Percentiles rank a stretch among this genome's conserved stretches.
Conservation (phyloP, 2,113 vertebrate genomes). For the Gyps fulvus region DNA sequence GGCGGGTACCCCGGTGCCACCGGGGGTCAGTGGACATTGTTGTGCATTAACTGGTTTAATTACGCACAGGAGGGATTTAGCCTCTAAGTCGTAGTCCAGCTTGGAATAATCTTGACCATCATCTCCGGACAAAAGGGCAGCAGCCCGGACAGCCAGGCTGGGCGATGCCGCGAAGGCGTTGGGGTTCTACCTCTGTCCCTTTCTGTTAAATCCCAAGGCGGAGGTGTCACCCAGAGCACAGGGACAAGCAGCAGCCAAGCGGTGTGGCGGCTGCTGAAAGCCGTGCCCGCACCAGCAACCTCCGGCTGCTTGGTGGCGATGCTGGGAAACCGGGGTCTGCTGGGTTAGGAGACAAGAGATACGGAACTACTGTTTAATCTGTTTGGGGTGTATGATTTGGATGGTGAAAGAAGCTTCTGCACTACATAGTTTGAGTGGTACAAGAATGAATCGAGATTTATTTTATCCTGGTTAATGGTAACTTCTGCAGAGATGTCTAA, state of each 20-base stretch:
- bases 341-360: not conserved
- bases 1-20: not conserved
- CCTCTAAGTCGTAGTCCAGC: not conserved
- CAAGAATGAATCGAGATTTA: not conserved
- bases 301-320: not conserved
- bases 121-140: not conserved
- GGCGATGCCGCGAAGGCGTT: accelerated
- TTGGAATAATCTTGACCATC: not conserved
- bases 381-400: not conserved
- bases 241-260: not conserved
- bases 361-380: accelerated
- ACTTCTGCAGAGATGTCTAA: not conserved
- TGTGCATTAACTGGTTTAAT: not conserved
- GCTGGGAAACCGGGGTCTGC: not conserved
- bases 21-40: not conserved
- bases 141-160: too few species aligned
- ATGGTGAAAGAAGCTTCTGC: not conserved
- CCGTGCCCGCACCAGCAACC: not conserved
- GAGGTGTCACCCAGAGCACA: not conserved
- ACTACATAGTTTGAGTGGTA: not conserved
- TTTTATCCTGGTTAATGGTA: not conserved
- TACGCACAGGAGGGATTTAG: not conserved
- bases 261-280: not conserved
- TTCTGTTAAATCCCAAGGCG: not conserved
- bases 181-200: accelerated